These are phyloP conservation scores for Nephrotoma flavescens DNA, from an alignment of 2,888 invertebrate genomes.

Conservation along the genomic window DNA sequence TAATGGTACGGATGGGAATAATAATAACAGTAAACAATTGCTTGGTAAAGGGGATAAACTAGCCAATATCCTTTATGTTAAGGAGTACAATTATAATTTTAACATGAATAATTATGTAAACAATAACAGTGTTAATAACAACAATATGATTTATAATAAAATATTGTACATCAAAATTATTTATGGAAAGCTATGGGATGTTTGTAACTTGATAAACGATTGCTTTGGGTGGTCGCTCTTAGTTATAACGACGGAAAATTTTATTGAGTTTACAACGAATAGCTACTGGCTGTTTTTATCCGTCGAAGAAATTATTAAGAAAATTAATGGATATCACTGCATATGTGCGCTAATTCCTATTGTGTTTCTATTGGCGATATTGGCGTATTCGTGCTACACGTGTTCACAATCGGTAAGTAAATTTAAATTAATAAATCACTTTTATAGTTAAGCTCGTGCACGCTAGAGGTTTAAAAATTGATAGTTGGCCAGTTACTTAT, in stretches of 20 bases:
- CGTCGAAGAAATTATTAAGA: constrained; percentile 7
- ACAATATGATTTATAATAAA: constrained; percentile 12
- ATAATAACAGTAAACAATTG: not conserved
- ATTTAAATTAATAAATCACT: not conserved
- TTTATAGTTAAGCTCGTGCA: too few relatives aligned
- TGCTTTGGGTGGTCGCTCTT: constrained; percentile 28
- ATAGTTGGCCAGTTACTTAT: too few relatives aligned
- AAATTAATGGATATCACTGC: constrained; percentile 7
- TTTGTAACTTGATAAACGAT: constrained; percentile 18
- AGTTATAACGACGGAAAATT: constrained; percentile 20
- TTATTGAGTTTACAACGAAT: constrained; percentile 25
- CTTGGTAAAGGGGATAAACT: not conserved
- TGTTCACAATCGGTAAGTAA: constrained; percentile 21
- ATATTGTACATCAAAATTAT: constrained; percentile 19
- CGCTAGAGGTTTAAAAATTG: too few relatives aligned
- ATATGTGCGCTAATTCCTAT: constrained; percentile 17
- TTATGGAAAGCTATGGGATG: constrained; percentile 23
- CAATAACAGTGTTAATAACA: not conserved
- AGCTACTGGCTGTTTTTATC: constrained; percentile 23
- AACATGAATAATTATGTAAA: not conserved
- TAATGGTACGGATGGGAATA: not conserved
- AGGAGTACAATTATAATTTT: not conserved
- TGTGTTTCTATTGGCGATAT: constrained; percentile 15
- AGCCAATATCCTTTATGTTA: not conserved
- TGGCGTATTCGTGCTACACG: constrained; percentile 17